Evolutionary conservation across 2,113 vertebrate species (phyloP).

Genomic region (Dromiciops gliroides): DNA sequence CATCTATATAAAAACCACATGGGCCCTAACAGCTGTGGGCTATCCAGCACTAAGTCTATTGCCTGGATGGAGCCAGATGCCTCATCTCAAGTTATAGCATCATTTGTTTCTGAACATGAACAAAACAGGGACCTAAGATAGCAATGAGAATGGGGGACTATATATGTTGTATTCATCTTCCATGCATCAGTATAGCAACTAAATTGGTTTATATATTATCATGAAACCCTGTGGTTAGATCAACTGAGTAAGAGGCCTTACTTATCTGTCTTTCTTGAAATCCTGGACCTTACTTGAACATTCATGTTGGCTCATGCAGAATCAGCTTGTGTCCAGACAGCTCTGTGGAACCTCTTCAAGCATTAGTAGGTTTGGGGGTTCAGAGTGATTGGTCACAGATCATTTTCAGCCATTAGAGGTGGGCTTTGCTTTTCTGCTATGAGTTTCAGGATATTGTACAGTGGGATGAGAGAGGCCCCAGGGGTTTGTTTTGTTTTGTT

Average conservation of each 20-base stretch:
- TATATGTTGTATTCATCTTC: no score
- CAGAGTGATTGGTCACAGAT: neutral
- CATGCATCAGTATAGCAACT: no score
- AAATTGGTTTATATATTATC: no score
- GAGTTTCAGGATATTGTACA: neutral
- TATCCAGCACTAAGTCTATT: neutral
- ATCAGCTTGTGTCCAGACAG: neutral
- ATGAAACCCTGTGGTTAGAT: no score
- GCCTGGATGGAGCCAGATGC: neutral
- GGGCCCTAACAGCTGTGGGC: neutral
- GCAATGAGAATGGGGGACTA: neutral
- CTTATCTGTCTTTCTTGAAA: no score
- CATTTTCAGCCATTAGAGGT: neutral
- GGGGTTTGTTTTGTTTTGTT: neutral
- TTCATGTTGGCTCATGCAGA: no score
- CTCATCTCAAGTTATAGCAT: neutral
- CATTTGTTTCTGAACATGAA: neutral
- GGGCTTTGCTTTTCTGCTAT: neutral
- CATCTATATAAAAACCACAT: neutral
- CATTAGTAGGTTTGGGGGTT: no score
- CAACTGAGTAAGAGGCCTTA: no score
- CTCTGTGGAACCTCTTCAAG: neutral
- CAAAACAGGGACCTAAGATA: neutral
- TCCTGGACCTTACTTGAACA: no score
- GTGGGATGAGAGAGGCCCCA: neutral